Base-by-base conservation (phyloP, 2,888 invertebrate species). In the Perizoma flavofasciatum region DNA sequence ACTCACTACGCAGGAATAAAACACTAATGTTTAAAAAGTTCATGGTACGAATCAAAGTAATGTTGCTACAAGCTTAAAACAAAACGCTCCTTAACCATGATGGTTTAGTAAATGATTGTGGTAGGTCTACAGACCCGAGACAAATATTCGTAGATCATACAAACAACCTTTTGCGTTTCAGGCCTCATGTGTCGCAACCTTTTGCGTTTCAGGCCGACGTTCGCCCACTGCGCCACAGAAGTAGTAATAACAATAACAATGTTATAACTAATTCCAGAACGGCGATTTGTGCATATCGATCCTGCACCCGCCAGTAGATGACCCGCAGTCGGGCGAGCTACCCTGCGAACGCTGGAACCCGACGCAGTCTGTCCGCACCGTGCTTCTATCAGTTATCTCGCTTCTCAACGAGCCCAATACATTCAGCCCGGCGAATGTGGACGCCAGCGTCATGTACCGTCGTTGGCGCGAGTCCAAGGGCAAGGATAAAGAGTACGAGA, bases 341-440 rank as follows among this genome's bases (percentile, higher is more conserved):
- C 98, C 99, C 0, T 99, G 99, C 91, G 99, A 99, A 92, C 96
- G 99, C 88, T 99, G 99, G 99, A 99, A 99, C 94, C 99, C 99
- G 55, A 99, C 99, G 71, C 99, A 99, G 93, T 99, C 98, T 81
- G 99, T 99, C 81, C 97, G 99, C 86, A 99, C 99, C 53, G 98
- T 99, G 78, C 94, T 99, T 70, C 94, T 99, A 65, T 99, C 99
- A 65, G 99, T 99, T 74, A 99, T 99, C 82, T 99, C 99, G 10
- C 94, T 99, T 69, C 94, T 99, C 79, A 99, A 99, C 93, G 99
- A 99, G 93, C 99, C 99, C 68, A 99, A 99, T 93, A 99, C 99
- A 69, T 99, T 96, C 92, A 99, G 99, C 78, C 99, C 99, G 49
- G 99, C 99, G 72, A 99, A 99, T 87, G 99, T 99, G 34, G 99